Evolutionary conservation across 2,888 invertebrate species (phyloP), one percentile per base, ranked within the genome.

Genomic region (Meganola albula): DNA sequence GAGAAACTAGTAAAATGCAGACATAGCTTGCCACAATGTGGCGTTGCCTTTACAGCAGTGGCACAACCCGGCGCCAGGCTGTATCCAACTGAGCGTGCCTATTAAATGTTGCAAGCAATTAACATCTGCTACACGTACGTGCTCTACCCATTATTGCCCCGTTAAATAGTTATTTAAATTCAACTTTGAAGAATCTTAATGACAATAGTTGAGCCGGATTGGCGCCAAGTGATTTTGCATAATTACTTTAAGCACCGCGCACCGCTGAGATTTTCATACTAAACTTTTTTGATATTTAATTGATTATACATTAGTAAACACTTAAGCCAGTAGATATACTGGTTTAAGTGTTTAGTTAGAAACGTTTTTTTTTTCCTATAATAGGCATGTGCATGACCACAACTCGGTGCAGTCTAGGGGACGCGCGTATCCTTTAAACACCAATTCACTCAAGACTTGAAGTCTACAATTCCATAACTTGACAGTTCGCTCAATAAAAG

Each of bases 131-230:
- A 63, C 74, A 72, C 73, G 74, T 72, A 62, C 58, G 58, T 47
- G 44, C 49, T 44, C 53, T 45, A 36, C 44, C 58, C 60, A 55
- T 68, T 68, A 70, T 68, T 63, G 60, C 62, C 58, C 53, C 54
- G 64, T 70, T 74, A 71, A 77, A 75, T 75, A 74, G 74, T 74
- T 76, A 76, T 76, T 74, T 74, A 75, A 76, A 75, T 76, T 74
- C 71, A 61, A 58, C 56, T 46, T 53, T 41, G 53, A 44, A 44
- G 39, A 34, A 48, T 53, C 54, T 53, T 53, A 54, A 53, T 53
- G 53, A 51, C 54, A 59, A 53, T 51, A 53, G 54, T 53, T 40
- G 44, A 43, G 29, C 44, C 41, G 27, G 42, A 54, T 59, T 58
- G 59, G 51, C 48, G 44, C 47, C 51, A 53, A 58, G 54, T 59